Conservation (phyloP, 1,140 invertebrate genomes). For the Ericerus pela region DNA sequence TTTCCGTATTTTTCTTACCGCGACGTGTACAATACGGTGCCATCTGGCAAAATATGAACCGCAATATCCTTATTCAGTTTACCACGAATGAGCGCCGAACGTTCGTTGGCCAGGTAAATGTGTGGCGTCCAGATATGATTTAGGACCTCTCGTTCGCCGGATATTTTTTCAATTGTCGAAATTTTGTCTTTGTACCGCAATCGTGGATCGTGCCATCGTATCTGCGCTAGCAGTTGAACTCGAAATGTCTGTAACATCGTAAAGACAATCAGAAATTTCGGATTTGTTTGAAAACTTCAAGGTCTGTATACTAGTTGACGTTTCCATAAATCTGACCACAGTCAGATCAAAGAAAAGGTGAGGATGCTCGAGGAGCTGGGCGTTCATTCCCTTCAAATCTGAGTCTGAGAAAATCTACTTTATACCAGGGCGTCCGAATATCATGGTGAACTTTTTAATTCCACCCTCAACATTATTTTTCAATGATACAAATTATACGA, state of each 20-base stretch:
- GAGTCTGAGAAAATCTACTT: no score
- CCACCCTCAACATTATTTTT: no score
- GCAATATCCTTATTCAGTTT: slow-evolving; percentile 47
- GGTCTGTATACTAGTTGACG: no score
- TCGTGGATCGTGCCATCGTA: slow-evolving; percentile 52
- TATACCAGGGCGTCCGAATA: no score
- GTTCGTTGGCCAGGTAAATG: slow-evolving; percentile 60
- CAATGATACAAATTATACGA: no score
- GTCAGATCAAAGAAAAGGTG: no score
- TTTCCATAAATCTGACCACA: no score
- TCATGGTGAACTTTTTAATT: no score
- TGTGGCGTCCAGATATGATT: slow-evolving; percentile 61
- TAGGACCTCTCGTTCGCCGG: slow-evolving; percentile 50
- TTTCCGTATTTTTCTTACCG: slow-evolving; percentile 33
- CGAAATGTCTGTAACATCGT: slow-evolving; percentile 47
- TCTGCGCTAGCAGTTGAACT: slow-evolving; percentile 57
- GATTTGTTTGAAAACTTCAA: no score
- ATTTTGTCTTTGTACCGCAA: slow-evolving; percentile 43
- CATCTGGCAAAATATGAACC: slow-evolving; percentile 54
- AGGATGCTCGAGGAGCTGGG: no score
- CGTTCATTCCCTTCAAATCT: no score
- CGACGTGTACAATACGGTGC: slow-evolving; percentile 54
- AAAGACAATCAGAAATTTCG: no score
- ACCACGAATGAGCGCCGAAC: slow-evolving; percentile 48
- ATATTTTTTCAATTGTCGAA: slow-evolving; percentile 37